These are phyloP conservation scores for Oplegnathus fasciatus DNA, from an alignment of 2,113 vertebrate genomes.

Conservation along the genomic window DNA sequence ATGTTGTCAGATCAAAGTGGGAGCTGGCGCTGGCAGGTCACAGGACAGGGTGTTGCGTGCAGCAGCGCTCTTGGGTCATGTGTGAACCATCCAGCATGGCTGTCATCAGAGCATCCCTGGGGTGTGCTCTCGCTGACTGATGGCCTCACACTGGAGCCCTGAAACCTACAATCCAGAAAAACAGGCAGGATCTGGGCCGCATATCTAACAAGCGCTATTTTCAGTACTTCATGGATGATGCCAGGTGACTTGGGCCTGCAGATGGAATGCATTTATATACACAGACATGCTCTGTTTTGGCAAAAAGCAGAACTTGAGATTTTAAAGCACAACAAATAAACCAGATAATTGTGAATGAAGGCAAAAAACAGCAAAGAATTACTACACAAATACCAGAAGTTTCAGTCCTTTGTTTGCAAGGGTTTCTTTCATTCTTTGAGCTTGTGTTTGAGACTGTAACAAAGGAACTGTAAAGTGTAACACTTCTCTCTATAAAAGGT, in stretches of 20 bases:
- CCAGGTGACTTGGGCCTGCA: constrained; percentile 5
- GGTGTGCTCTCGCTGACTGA: constrained; percentile 64
- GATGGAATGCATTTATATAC: background rate
- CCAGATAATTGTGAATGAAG: background rate
- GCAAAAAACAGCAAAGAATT: background rate
- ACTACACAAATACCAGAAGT: constrained; percentile 12
- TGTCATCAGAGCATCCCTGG: constrained; percentile 60
- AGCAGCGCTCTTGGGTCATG: constrained; percentile 57
- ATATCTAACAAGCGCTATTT: constrained; percentile 26
- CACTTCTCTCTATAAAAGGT: constrained; percentile 69
- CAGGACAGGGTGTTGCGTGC: constrained; percentile 52
- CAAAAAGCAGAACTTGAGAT: background rate
- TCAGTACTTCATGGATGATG: constrained; percentile 6
- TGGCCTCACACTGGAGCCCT: constrained; percentile 42
- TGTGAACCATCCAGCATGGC: constrained; percentile 71
- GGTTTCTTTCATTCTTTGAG: constrained; percentile 27
- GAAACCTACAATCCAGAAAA: constrained; percentile 35
- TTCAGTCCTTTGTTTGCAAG: constrained; percentile 18
- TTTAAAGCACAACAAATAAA: background rate
- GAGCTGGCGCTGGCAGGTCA: constrained; percentile 45
- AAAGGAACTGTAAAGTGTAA: constrained; percentile 67
- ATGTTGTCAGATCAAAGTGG: constrained; percentile 78
- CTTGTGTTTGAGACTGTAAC: constrained; percentile 40
- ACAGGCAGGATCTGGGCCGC: constrained; percentile 50
- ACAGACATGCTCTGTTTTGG: background rate